Conservation (phyloP, 2,113 vertebrate species). For the Archocentrus centrarchus region DNA sequence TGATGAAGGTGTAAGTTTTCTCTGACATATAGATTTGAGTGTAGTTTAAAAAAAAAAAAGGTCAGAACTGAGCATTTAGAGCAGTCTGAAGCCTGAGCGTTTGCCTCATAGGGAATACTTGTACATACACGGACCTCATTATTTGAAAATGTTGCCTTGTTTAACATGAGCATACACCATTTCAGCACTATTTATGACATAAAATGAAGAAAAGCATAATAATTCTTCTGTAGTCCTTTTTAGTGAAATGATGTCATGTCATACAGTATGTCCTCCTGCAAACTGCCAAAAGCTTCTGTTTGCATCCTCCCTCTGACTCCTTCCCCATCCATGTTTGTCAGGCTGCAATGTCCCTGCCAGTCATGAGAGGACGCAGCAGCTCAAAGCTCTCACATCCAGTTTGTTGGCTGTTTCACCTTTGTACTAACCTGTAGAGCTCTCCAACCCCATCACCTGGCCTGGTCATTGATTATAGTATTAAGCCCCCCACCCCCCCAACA, state of each 20-base stretch:
- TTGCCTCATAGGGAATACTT: not conserved
- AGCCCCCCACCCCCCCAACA: not conserved
- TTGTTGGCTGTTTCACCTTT: not conserved
- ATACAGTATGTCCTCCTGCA: not conserved
- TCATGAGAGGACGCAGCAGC: constrained; percentile 5
- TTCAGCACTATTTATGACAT: not conserved
- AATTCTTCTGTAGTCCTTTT: not conserved
- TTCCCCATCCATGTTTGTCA: constrained; percentile 5
- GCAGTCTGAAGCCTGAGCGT: not conserved
- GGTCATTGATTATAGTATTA: not conserved
- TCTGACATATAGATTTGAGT: too few relatives aligned
- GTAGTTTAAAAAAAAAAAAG: too few relatives aligned
- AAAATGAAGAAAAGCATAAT: not conserved
- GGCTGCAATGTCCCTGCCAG: constrained; percentile 17
- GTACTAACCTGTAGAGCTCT: not conserved
- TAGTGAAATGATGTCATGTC: not conserved
- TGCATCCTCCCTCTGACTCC: not conserved
- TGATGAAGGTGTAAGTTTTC: too few relatives aligned
- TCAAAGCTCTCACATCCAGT: not conserved
- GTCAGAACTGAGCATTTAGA: too few relatives aligned
- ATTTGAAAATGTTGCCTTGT: not conserved
- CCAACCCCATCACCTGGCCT: not conserved
- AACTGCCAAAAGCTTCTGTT: constrained; percentile 4
- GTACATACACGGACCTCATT: not conserved
- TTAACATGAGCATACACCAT: not conserved